Base-by-base conservation (phyloP, 1,140 invertebrate species). In the Meloidogyne chitwoodi region DNA sequence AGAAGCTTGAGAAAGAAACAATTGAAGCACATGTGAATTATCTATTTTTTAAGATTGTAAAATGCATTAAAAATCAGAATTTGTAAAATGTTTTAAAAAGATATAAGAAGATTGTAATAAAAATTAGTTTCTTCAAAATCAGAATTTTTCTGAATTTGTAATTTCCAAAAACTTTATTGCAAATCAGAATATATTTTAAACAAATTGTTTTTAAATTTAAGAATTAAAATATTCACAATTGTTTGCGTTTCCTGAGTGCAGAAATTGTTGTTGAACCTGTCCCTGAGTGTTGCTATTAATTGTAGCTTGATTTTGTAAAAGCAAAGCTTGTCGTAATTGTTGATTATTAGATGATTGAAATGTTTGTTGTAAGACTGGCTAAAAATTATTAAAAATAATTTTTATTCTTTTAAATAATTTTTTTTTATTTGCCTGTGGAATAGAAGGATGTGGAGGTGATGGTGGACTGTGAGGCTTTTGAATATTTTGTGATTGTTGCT, bases 401-500 rank as follows among this genome's bases (percentile, higher is more conserved):
- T n/a, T n/a, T 61, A 74, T 31, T 10, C 77, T 75, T n/a, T 77
- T 6, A 22, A 79, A 62, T 24, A 77, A 16, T n/a, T 62, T 19
- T 38, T 31, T 14, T 24, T 29, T 56, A 1, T 27, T 26, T 38
- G 48, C 62, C n/a, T 41, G 67, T 22, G 48, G 72, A 62, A 78
- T 56, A 5, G 76, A 41, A 44, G 74, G 76, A 62, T 68, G 64
- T n/a, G 78, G 69, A 10, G 78, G 77, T n/a, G 71, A 64, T 38
- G 78, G 78, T 8, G 76, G 76, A 22, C 77, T 38, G 41, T 77
- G 75, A 27, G 65, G 38, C n/a, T 67, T 29, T 27, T 75, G 65
- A 62, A 31, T 27, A 26, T 44, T 11, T 27, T 27, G 27, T 31
- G 63, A 70, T 27, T 48, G 44, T 27, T 56, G 6, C 48, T 19